Evolutionary conservation across 1,140 invertebrate genomes (phyloP).

Genomic region (Globodera ellingtonae): DNA sequence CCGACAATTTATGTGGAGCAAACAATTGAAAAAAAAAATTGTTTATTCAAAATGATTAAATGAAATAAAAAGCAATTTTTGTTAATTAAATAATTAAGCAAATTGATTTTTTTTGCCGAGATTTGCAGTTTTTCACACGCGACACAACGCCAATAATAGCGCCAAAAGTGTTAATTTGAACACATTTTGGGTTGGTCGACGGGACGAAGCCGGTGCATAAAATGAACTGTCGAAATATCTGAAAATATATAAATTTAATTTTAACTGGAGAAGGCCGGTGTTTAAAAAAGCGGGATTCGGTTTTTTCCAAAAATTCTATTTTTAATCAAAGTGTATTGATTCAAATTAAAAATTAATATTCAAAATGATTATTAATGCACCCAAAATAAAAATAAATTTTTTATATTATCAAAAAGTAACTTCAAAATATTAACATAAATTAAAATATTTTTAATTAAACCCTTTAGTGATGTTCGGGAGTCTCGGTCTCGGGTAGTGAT

Average conservation of each 20-base stretch:
- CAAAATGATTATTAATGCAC: background rate
- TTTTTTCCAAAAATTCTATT: too few species aligned
- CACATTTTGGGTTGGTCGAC: background rate
- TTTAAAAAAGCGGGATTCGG: too few species aligned
- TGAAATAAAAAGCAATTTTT: background rate
- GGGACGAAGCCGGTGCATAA: background rate
- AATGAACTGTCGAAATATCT: constrained; percentile 23
- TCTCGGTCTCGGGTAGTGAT: too few species aligned
- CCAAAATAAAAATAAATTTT: too few species aligned
- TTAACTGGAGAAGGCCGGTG: too few species aligned
- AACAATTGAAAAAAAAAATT: too few species aligned
- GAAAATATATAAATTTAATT: background rate
- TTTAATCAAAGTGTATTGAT: background rate
- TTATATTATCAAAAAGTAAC: too few species aligned
- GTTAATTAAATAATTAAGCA: background rate
- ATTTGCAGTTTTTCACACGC: background rate
- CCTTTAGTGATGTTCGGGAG: too few species aligned
- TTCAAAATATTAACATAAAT: too few species aligned
- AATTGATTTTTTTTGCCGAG: background rate
- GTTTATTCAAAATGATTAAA: background rate
- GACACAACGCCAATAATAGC: background rate
- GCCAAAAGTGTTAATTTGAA: background rate
- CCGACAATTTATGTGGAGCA: too few species aligned
- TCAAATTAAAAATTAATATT: background rate
- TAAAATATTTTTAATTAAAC: too few species aligned